phyloP scores from a whole-genome alignment of 2,113 vertebrate genomes.

The Dicentrarchus labrax region DNA sequence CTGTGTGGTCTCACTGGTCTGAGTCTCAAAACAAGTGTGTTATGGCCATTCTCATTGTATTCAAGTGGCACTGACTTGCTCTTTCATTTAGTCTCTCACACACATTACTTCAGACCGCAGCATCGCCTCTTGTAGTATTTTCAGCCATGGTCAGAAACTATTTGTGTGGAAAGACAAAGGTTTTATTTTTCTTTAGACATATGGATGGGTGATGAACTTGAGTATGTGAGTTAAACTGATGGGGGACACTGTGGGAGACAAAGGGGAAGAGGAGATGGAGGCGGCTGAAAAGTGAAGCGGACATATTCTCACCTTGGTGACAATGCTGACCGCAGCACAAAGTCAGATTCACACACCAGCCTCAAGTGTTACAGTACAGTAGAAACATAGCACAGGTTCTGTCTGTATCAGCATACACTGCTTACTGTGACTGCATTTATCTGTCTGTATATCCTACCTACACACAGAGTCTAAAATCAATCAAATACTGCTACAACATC shows the following conservation, averaged over 20 bases:
- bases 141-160: not conserved
- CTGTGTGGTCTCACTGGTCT: slow-evolving; percentile 20
- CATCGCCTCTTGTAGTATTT: not conserved
- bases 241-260: slow-evolving; percentile 3
- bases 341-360: not conserved
- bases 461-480: not conserved
- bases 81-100: slow-evolving; percentile 24
- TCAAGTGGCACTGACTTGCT: slow-evolving; percentile 12
- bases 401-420: not conserved
- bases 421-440: not conserved
- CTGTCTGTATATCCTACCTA: not conserved
- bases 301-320: slow-evolving; percentile 42
- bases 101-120: slow-evolving; percentile 10
- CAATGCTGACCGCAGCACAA: slow-evolving; percentile 50
- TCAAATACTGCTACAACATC: not conserved
- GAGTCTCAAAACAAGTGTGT: slow-evolving; percentile 25
- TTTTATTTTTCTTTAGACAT: not conserved
- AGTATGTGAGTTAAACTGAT: slow-evolving; percentile 3
- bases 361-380: not conserved
- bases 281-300: slow-evolving; percentile 13
- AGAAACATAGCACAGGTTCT: not conserved
- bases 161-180: not conserved
- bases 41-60: slow-evolving; percentile 1
- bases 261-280: slow-evolving; percentile 21
- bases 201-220: not conserved